phyloP scores from a whole-genome alignment of 2,888 invertebrate genomes.

The Brachyptera risi region DNA sequence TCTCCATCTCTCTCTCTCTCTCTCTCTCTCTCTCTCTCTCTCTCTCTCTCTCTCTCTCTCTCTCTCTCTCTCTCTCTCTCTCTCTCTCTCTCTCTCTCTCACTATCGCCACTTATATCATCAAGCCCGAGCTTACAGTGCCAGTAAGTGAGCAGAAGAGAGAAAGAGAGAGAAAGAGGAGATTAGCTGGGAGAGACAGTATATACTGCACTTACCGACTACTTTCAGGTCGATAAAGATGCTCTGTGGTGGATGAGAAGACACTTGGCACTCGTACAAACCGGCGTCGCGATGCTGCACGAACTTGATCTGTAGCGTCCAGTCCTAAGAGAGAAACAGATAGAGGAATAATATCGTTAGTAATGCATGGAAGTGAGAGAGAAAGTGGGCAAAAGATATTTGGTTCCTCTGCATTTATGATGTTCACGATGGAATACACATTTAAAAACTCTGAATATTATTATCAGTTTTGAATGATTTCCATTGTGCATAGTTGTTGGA shows the following conservation, averaged over 20 bases:
- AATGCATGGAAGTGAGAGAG: background rate
- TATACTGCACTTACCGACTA: slow-evolving; percentile 70
- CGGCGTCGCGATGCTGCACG: slow-evolving; percentile 81
- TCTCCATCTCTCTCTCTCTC: no score
- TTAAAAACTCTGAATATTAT: no score
- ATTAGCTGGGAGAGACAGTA: background rate
- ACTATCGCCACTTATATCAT: no score
- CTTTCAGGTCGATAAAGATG: slow-evolving; percentile 79
- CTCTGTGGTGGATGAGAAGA: slow-evolving; percentile 88
- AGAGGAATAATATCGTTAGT: background rate
- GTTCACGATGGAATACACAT: no score
- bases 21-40: no score
- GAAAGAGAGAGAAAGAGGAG: background rate
- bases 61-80: no score
- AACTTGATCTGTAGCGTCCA: slow-evolving; percentile 90
- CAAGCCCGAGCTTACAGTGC: background rate
- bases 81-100: no score
- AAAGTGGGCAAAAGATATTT: background rate
- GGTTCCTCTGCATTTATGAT: background rate
- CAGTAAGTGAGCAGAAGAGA: background rate
- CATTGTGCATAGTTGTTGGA: no score
- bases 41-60: no score
- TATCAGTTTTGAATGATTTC: no score
- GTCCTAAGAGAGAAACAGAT: slow-evolving; percentile 61
- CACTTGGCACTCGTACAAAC: slow-evolving; percentile 86